Evolutionary conservation across 1,140 invertebrate species (phyloP), one percentile per base, ranked within the genome.

Genomic region (Lepidurus apus): DNA sequence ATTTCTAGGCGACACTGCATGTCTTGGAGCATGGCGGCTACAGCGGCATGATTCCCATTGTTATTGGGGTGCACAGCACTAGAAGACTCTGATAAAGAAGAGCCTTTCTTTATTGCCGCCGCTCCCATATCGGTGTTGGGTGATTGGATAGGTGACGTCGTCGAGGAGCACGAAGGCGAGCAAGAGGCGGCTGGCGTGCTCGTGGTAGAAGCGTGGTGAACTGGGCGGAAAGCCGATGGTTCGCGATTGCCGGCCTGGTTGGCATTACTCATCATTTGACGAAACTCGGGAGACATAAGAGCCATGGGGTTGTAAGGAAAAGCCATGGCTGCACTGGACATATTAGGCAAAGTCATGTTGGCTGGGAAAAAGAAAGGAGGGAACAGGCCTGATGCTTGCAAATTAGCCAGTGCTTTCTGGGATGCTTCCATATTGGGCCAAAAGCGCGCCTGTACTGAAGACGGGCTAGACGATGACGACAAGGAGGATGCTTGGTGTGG

Each of bases 21-120:
- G 42, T 77, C 79, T 74, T 80, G 79, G 5, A 80, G 76, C 79
- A 80, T 80, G 43, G 79, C 79, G 6, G 79, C 79, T 9, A 77
- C 76, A 78, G 77, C 79, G 53, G 76, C 44, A 73, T 73, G 73
- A 43, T 45, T 42, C 73, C 42, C 42, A 44, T 43, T 10, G 78
- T n/a, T 21, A 73, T 24, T 42, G n/a, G 76, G 43, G 65, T 44
- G 17, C n/a, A 24, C 9, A n/a, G 44, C 26, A 11, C 65, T 73
- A 9, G 44, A 43, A 34, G 53, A 74, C 43, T 78, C 78, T 45
- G 34, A 65, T 42, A 65, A 13, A 78, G 73, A 17, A 24, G 65
- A 44, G 26, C 77, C 43, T 43, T 79, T 79, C 44, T 79, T 79
- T 17, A 77, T 43, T 11, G 79, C 76, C 43, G 76, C 76, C 43